Base-by-base conservation (phyloP, 1,140 invertebrate genomes). In the Drosophila lini region DNA sequence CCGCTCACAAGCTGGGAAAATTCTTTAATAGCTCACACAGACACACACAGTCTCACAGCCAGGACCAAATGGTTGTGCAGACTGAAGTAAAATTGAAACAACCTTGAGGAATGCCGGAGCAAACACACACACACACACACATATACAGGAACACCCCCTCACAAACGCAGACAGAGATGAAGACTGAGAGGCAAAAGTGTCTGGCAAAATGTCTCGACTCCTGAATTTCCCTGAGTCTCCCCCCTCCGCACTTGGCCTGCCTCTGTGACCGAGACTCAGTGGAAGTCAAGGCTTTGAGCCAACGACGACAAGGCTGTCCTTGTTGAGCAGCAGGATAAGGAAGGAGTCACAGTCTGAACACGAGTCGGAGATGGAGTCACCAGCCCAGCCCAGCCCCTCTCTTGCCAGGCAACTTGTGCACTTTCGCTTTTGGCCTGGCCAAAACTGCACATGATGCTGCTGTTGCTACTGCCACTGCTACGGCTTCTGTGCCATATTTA, bases 11-110 rank as follows among this genome's bases (percentile, higher is more conserved):
- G 67, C 61, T 68, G 61, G 56, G 63, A 47, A 81, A 82, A 69
- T 81, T 81, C 78, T 85, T 81, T 81, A 74, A 81, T 76, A 64
- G 64, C 67, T 64, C 45, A 31, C 61, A 73, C 55, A 78, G n/a
- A 63, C 45, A 62, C 34, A 40, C 55, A 65, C 52, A 55, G 41
- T 60, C n/a, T 34, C 31, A 38, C 45, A 65, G 44, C 59, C 61
- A 58, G 58, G 71, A 56, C 70, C 75, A 82, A 77, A 80, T 83
- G 76, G 67, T 60, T 77, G 62, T 70, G 65, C 74, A 80, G 69
- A 71, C 82, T 85, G 70, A 85, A 85, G 84, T 86, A 81, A 89
- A 90, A 89, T 89, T 84, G 85, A 89, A 89, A 79, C 84, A 89
- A 89, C 84, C 84, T 89, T 89, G 84, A 89, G 85, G 84, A 89